A percentile compares a stretch with the other conserved stretches of the same genome.
Evolutionary conservation across 2,113 vertebrate species (phyloP).

Genomic region (Dromaius novaehollandiae): DNA sequence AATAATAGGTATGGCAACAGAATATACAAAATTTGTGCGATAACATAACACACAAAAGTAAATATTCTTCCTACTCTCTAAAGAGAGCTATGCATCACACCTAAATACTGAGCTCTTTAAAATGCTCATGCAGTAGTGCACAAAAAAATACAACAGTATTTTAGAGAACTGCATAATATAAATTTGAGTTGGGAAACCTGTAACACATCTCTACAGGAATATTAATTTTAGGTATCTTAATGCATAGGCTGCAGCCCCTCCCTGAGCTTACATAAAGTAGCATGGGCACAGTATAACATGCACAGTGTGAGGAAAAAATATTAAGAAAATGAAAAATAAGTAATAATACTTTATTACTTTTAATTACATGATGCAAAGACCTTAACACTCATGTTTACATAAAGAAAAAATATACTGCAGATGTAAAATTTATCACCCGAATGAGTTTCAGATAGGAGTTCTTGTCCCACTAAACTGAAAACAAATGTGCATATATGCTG

Average conservation of each 20-base stretch:
- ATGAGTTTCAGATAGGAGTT: neutral
- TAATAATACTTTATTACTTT: neutral
- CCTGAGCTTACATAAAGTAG: neutral
- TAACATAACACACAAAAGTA: neutral
- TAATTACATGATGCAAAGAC: neutral
- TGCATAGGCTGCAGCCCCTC: accelerated
- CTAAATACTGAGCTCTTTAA: neutral
- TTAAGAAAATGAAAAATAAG: neutral
- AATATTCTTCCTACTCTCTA: neutral
- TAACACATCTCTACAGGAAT: neutral
- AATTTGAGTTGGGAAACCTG: neutral
- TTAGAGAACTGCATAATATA: neutral
- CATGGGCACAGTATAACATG: neutral
- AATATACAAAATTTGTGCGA: neutral
- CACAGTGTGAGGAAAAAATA: neutral
- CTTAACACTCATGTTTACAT: neutral
- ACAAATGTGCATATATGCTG: neutral
- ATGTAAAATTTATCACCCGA: neutral
- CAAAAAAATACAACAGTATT: neutral
- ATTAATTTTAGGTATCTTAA: neutral
- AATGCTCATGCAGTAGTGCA: neutral
- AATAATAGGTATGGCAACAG: neutral
- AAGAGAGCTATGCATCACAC: neutral
- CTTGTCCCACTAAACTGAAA: neutral
- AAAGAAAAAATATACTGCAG: neutral